Evolutionary conservation across 92 coral and sea anemone genomes (phyloP), one percentile per base, ranked within the genome.

Genomic region (Epizoanthus ramosus): DNA sequence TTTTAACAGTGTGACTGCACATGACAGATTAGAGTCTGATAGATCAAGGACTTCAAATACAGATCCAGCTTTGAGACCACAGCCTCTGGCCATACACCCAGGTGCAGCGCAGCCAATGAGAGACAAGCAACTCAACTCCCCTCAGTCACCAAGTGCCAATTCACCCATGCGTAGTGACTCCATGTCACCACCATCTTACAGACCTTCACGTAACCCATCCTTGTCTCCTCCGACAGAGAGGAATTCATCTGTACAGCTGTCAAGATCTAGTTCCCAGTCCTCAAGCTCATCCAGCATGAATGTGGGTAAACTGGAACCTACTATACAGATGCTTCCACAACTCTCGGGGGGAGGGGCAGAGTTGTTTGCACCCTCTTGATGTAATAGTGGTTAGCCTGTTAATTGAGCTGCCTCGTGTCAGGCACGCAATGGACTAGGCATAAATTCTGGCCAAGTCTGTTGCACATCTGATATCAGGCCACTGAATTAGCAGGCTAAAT

Each of bases 281-380:
- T 77, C 70, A 15, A 61, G 43, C 71, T 77, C 56, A 3, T 63
- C 82, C 39, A 77, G 68, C 43, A 31, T 63, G 71, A 77, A 60
- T 61, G 71, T 61, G 6, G 82, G 82, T 60, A 77, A 61, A 77
- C 71, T 77, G 82, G 82, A 77, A 43, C 82, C 82, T 13, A 77
- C 37, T 22, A 22, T 63, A 59, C 82, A 61, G 24, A 60, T 45
- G 71, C 24, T 77, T 21, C 71, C 82, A 10, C 70, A 77, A 77
- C 82, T 77, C 19, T 8, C 45, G 5, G 82, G 82, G 57, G 82
- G 82, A 77, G 82, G 82, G 19, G 57, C 82, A 4, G 82, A 77
- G 65, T 54, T 77, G 15, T 77, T 77, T 77, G 82, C 82, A 1
- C 71, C 82, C 14, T 77, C 82, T 13, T 77, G 50, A 77, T 61